Evolutionary conservation across 2,113 vertebrate species (phyloP), one percentile per base, ranked within the genome.

Genomic region (Pachyramphus minor): DNA sequence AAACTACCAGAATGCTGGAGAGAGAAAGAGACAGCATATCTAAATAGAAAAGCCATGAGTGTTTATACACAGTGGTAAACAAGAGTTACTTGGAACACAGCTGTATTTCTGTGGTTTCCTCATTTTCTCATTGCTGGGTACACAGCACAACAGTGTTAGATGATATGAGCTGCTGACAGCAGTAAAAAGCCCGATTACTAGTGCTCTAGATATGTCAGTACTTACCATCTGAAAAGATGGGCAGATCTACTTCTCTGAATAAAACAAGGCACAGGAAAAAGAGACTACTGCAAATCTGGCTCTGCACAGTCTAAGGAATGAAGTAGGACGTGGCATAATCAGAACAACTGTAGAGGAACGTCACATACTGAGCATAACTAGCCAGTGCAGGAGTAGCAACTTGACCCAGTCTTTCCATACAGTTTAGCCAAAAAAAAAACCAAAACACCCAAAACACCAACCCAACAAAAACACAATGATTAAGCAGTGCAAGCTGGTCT

Each of bases 301-400:
- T 71, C 90, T 58, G 72, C 63, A 22, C 59, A 58, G 42, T 6
- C 75, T 69, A 33, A 92, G 83, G 86, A 96, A 92, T 42, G 85
- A 94, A 95, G 92, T 5, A 62, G 72, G 90, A 96, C 42, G 77
- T 96, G 87, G 95, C 90, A 95, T 19, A 91, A 76, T 79, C 69
- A 79, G 89, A 95, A 76, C 50, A 72, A 7, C 63, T 73, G 80
- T 2, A 72, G 73, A 78, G 41, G 59, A 78, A 93, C 49, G 62
- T 73, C 75, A 82, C 84, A 93, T 19, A 56, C 62, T 60, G 85
- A 93, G 58, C 71, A 66, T 28, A 94, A 41, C 74, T 28, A 74
- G 64, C 30, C 55, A 86, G 76, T 3, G n/a, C 69, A 39, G 59
- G 52, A 84, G n/a, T 64, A 89, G 62, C 58, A 85, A 39, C 45